Percentiles rank a stretch among this genome's conserved stretches.
These are phyloP conservation scores for Tylochromis polylepis DNA, from an alignment of 2,113 vertebrate species.

Conservation along the genomic window DNA sequence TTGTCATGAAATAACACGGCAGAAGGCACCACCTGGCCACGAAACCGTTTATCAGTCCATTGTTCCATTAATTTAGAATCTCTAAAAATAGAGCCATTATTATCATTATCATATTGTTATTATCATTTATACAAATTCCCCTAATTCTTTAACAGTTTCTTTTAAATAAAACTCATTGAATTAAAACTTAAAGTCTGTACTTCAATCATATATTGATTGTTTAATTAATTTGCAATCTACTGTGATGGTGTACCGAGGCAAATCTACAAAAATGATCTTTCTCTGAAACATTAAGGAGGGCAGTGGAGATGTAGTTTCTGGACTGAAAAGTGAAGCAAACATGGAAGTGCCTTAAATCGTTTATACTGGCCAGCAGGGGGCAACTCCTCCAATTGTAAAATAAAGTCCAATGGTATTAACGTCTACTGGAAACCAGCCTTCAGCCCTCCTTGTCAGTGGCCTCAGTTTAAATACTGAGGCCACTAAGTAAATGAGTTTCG, in stretches of 20 bases:
- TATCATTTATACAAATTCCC: no score
- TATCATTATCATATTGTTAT: no score
- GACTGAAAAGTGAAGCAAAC: neutral
- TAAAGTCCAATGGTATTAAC: neutral
- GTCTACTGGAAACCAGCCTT: neutral
- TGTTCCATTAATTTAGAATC: no score
- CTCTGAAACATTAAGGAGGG: neutral
- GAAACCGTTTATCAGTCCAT: neutral
- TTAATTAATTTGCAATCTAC: neutral
- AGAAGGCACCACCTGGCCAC: neutral
- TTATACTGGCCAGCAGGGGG: neutral
- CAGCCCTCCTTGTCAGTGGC: neutral
- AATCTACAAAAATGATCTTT: neutral
- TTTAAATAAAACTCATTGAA: neutral
- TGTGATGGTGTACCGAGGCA: neutral
- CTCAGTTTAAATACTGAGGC: neutral
- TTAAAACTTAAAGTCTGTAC: neutral
- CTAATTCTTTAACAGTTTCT: neutral
- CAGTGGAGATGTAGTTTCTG: no score
- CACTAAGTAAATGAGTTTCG: no score
- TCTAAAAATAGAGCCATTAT: no score
- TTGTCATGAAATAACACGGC: neutral
- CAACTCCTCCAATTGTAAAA: neutral
- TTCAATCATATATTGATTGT: neutral
- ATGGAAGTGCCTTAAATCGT: neutral